Base-by-base conservation (phyloP, 2,113 vertebrate species). In the Petroica traversi region DNA sequence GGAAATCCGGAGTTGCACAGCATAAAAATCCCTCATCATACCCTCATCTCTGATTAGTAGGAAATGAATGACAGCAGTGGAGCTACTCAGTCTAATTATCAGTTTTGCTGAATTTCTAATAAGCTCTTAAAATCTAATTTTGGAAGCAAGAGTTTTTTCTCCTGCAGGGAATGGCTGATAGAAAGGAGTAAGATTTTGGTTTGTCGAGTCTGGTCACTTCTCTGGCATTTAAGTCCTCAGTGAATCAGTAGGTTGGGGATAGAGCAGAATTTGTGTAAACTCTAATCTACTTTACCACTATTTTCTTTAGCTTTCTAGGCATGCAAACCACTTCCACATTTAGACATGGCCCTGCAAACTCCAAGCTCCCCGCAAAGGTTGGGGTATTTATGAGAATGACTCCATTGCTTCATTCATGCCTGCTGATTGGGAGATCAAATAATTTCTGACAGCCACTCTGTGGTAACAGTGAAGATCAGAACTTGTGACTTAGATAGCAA, bases 121-220 rank as follows among this genome's bases (percentile, higher is more conserved):
- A 92, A 77, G 84, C 80, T 94, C 78, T 97, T 84, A 94, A 95
- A 88, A 76, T 92, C 54, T 96, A 95, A 94, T 97, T 97, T 93
- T 93, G 82, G 82, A 95, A 92, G 85, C 3, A 1, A 7, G 62
- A 79, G 23, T 67, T 90, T 94, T 83, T 43, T 85, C 55, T 85
- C 79, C 90, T 91, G 64, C 38, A 80, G 85, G 82, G 74, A 94
- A 83, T 19, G 25, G 49, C 8, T 85, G 17, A 78, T 24, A 88
- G 69, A 92, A 88, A 73, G 25, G 5, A 91, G 33, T 11, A 75
- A 77, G 79, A 63, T 61, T 91, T 61, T 2, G 9, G 54, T 85
- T 75, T 94, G 26, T 72, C 62, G 85, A 85, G 62, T 26, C 36
- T 79, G 33, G 73, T 75, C 54, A 85, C 62, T 88, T 61, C 58